Base-by-base conservation (phyloP, 2,888 invertebrate genomes). In the Colletes collaris region DNA sequence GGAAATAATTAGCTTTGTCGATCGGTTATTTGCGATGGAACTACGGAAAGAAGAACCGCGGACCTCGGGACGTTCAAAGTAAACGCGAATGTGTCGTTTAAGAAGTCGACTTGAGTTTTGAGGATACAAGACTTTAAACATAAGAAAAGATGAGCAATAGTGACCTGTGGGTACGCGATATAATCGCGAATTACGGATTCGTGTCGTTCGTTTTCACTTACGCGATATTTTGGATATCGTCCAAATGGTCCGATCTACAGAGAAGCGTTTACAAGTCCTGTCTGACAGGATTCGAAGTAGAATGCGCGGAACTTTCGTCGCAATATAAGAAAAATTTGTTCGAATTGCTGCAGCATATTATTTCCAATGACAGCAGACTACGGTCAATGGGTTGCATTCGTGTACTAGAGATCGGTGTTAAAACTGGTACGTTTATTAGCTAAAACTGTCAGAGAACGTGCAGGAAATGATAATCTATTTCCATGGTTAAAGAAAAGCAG, bases 401-500 rank as follows among this genome's bases (percentile, higher is more conserved):
- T 16, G 69, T 92, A 10, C 84, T 92, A 19, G 92, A 92, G 83
- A 92, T 92, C 73, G 92, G 91, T 16, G 91, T 92, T 0, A 92
- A 92, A 88, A 92, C 91, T 65, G 92, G 91, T 92, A 62, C 49
- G 81, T 62, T 79, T 74, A 52, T 40, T 6, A 6, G 40, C 3
- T 40, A 40, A 40, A 40, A 6, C 6, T 40, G 40, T 40, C 6
- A 0, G 40, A 40, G 6, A 40, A 40, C 40, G 0, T 4, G 40
- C 2, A 27, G 27, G 27, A 27, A 27, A 27, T 1, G 27, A 27
- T 27, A 27, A 27, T 27, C 27, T 27, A 27, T 27, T 27, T 27
- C 27, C 27, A 27, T 27, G 27, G 27, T 27, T 27, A 2, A 27
- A 27, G 27, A 2, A 27, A 27, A 27, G 27, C 2, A 27, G 27